Percentiles rank a stretch among this genome's conserved stretches.
These are phyloP conservation scores for Gavialis gangeticus DNA, from an alignment of 2,113 vertebrate genomes.

Conservation along the genomic window DNA sequence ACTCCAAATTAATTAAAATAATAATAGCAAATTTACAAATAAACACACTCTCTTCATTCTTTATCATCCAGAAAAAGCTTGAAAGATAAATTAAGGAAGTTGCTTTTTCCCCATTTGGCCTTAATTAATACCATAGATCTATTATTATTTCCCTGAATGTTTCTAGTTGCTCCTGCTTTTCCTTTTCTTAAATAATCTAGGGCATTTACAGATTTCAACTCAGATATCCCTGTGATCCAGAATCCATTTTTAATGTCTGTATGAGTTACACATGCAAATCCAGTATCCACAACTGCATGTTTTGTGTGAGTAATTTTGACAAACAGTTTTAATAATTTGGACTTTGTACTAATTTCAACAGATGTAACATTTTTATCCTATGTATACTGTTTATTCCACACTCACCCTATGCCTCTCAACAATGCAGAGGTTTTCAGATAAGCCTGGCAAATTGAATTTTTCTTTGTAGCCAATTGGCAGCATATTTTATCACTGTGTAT, in stretches of 20 bases:
- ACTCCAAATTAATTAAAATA: no score
- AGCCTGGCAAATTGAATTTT: neutral
- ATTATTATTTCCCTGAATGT: neutral
- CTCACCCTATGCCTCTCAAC: neutral
- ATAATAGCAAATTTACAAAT: neutral
- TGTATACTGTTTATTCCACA: neutral
- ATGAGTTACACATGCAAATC: neutral
- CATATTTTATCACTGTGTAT: neutral
- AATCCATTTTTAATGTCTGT: neutral
- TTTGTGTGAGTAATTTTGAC: neutral
- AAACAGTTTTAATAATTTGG: neutral
- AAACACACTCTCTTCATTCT: neutral
- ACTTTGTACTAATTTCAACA: neutral
- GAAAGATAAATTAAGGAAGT: neutral
- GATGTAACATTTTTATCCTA: neutral
- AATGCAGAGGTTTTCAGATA: neutral
- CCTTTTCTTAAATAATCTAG: neutral
- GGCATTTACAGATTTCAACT: neutral
- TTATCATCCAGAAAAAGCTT: neutral
- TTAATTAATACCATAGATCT: neutral
- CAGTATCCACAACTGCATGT: neutral
- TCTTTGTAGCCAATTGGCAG: neutral
- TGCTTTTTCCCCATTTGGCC: no score
- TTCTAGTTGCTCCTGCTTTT: no score
- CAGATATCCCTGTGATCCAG: neutral